Percentiles rank a stretch among this genome's conserved stretches.
These are phyloP conservation scores for Australoheros scitulus DNA, from an alignment of 2,113 vertebrate species.

Conservation along the genomic window DNA sequence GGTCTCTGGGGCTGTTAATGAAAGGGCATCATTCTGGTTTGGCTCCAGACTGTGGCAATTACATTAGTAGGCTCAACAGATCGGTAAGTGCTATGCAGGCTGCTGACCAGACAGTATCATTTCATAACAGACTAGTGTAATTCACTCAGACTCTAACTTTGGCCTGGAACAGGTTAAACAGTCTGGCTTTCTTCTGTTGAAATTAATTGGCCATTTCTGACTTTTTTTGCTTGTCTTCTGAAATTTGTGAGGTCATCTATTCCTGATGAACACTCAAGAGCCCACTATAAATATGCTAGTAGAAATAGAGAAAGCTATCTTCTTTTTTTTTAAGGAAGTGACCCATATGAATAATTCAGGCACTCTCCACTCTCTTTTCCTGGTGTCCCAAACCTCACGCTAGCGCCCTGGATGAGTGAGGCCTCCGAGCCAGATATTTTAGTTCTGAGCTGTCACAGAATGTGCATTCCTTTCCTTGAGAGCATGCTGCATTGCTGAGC, in stretches of 20 bases:
- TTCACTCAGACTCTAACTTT: conserved; percentile 3
- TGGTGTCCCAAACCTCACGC: conserved; percentile 38
- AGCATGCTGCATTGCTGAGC: not conserved
- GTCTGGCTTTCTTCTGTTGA: not conserved
- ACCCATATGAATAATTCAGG: conserved; percentile 64
- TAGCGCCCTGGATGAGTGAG: conserved; percentile 22
- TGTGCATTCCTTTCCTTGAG: conserved; percentile 27
- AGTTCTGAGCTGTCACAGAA: conserved; percentile 41
- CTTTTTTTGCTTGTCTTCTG: conserved; percentile 2
- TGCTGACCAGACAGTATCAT: conserved; percentile 20
- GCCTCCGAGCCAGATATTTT: conserved; percentile 41
- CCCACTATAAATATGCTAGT: conserved; percentile 44
- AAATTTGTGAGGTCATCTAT: conserved; percentile 27
- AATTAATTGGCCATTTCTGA: not conserved
- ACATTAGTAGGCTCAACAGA: conserved; percentile 32
- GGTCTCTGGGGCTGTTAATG: conserved; percentile 21
- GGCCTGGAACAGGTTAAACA: not conserved
- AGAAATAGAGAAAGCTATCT: conserved; percentile 43
- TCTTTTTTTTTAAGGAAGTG: conserved; percentile 37
- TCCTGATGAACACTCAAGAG: conserved; percentile 28
- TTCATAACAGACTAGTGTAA: not conserved
- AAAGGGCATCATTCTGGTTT: conserved; percentile 52
- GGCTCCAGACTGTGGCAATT: conserved; percentile 37
- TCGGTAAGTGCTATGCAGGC: not conserved
- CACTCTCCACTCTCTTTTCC: conserved; percentile 34